Evolutionary conservation across 2,888 invertebrate genomes (phyloP).

Genomic region (Chrysomela aeneicollis): DNA sequence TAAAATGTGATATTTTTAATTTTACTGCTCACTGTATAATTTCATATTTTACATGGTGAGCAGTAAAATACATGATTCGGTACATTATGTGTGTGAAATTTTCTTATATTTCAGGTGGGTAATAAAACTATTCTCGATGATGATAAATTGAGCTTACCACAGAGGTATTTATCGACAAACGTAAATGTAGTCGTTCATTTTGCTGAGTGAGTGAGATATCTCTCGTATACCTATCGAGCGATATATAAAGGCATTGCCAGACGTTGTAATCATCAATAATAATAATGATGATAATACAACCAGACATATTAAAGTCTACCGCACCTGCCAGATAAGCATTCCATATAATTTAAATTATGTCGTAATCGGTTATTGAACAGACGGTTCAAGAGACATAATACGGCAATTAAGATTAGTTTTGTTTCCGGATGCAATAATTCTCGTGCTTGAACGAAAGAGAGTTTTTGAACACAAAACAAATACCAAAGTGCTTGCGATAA

Average conservation of each 20-base stretch:
- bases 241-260: not conserved
- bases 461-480: not conserved
- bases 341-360: slow-evolving; percentile 12
- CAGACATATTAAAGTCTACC: not conserved
- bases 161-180: no score
- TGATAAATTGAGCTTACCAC: not conserved
- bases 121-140: not conserved
- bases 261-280: not conserved
- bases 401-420: slow-evolving; percentile 18
- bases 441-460: not conserved
- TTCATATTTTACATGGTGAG: no score
- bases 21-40: no score
- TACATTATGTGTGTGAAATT: no score
- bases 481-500: not conserved
- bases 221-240: not conserved
- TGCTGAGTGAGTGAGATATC: not conserved
- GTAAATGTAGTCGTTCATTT: not conserved
- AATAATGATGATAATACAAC: not conserved
- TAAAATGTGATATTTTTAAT: no score
- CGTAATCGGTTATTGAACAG: slow-evolving; percentile 8
- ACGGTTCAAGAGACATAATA: slow-evolving; percentile 2
- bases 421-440: slow-evolving; percentile 9
- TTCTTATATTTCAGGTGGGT: no score
- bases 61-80: no score
- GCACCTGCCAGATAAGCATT: slow-evolving; percentile 4